Percentiles rank a stretch among this genome's conserved stretches.
phyloP scores from a whole-genome alignment of 2,113 vertebrate species.

The Salvelinus fontinalis region DNA sequence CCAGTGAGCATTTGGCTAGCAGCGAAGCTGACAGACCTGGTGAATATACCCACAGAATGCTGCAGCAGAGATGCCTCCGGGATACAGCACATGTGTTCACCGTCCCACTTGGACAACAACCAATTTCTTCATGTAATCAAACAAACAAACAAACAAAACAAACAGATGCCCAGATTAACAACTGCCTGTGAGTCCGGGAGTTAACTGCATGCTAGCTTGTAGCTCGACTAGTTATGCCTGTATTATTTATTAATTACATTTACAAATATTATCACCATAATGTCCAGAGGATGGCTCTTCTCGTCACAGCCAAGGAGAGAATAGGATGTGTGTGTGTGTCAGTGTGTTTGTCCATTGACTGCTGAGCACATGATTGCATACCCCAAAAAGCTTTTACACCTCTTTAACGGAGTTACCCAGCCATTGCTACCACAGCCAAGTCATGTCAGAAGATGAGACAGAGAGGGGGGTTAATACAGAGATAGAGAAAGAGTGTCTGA shows the following conservation, averaged over 20 bases:
- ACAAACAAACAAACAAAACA: background rate
- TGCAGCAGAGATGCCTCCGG: slow-evolving; percentile 34
- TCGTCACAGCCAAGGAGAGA: slow-evolving; percentile 26
- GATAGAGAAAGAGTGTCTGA: too few species aligned
- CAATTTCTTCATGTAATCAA: slow-evolving; percentile 43
- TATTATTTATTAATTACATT: slow-evolving; percentile 9
- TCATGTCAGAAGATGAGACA: slow-evolving; percentile 31
- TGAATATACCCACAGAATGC: slow-evolving; percentile 41
- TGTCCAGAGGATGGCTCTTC: slow-evolving; percentile 29
- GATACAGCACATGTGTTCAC: slow-evolving; percentile 49
- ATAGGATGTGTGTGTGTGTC: background rate
- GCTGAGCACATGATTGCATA: slow-evolving; percentile 18
- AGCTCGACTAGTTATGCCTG: slow-evolving; percentile 21
- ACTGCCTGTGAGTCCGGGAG: slow-evolving; percentile 8
- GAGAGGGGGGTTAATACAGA: background rate
- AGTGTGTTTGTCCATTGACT: background rate
- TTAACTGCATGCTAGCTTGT: slow-evolving; percentile 21
- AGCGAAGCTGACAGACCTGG: slow-evolving; percentile 14
- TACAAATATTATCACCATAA: slow-evolving; percentile 2
- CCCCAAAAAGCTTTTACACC: background rate
- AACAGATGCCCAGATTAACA: slow-evolving; percentile 18
- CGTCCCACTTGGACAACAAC: slow-evolving; percentile 49
- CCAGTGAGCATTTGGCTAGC: slow-evolving; percentile 7
- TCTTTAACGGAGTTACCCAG: slow-evolving; percentile 5
- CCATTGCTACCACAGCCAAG: background rate